These are phyloP conservation scores for Chydorus sphaericus DNA, from an alignment of 2,888 invertebrate genomes.

Conservation along the genomic window DNA sequence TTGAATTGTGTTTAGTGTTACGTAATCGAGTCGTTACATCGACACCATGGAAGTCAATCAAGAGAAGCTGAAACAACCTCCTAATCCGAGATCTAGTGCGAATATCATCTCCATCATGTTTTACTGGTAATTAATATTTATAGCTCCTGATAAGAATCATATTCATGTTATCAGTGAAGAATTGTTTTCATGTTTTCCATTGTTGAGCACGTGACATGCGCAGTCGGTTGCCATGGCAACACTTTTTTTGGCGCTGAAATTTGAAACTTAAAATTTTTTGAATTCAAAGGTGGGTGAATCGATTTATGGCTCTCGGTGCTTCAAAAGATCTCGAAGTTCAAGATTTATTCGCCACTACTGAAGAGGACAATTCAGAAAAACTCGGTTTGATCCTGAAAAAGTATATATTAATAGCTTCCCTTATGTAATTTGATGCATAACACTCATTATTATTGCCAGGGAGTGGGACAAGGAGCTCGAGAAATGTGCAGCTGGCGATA, in stretches of 20 bases:
- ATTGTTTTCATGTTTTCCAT: background rate
- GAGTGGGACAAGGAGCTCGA: slow-evolving; percentile 43
- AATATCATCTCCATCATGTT: slow-evolving; percentile 19
- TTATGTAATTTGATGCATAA: too few species aligned
- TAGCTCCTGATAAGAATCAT: background rate
- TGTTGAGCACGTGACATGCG: background rate
- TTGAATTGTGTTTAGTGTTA: too few species aligned
- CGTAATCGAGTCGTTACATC: background rate
- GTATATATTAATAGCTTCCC: too few species aligned
- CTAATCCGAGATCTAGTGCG: slow-evolving; percentile 17
- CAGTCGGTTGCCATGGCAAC: background rate
- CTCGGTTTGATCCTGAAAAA: slow-evolving; percentile 53
- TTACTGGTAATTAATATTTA: slow-evolving; percentile 19
- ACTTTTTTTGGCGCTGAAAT: background rate
- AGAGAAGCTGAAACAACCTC: slow-evolving; percentile 9
- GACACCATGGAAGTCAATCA: slow-evolving; percentile 6
- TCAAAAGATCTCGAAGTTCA: slow-evolving; percentile 51
- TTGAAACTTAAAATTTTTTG: background rate
- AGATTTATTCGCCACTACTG: slow-evolving; percentile 57
- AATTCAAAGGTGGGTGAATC: slow-evolving; percentile 59
- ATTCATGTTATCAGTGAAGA: background rate
- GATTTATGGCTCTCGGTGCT: slow-evolving; percentile 58
- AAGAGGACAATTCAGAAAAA: slow-evolving; percentile 47
- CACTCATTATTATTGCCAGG: too few species aligned
- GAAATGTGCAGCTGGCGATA: slow-evolving; percentile 25